Base-by-base conservation (phyloP, 2,888 invertebrate species). In the Drosophila phalerata region DNA sequence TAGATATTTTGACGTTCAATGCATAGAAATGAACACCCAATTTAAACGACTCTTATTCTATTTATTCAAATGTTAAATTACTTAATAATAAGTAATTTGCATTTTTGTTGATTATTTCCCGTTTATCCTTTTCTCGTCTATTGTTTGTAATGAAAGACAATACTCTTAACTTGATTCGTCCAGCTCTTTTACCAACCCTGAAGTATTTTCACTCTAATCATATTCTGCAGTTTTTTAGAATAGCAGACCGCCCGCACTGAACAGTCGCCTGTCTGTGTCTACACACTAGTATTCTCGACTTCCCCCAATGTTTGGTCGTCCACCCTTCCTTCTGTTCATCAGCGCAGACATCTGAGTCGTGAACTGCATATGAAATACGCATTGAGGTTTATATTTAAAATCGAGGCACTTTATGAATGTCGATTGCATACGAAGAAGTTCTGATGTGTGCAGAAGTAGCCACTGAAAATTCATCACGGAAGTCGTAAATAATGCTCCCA, bases 381-480 rank as follows among this genome's bases (percentile, higher is more conserved):
- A 49, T 65, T 51, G 66, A 43, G 58, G 51, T 58, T 56, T 78
- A 68, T 84, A 83, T 88, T 84, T 73, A 88, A 84, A 88, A 86
- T 75, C 68, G 57, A 77, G 75, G 67, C 81, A 86, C 74, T 77
- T 69, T 69, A 77, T 83, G 84, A 77, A 85, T 76, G 76, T 76
- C 76, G 88, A 79, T 82, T 79, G 82, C 82, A 70, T 58, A 64
- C 51, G 52, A 38, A 52, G 60, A 43, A 17, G 51, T 30, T 30
- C 11, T 34, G 34, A 13, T 34, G 13, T 34, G 15, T 66, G 75
- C 49, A 63, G 58, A 68, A 77, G 77, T 76, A 51, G 71, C 77
- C 86, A 70, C 77, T 80, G 87, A 80, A 76, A 86, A 70, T 81
- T 60, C 81, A 71, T 80, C 89, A 80, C 84, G 84, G 84, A 84